Evolutionary conservation across 2,888 invertebrate species (phyloP).

Genomic region (Tenthredo livida): DNA sequence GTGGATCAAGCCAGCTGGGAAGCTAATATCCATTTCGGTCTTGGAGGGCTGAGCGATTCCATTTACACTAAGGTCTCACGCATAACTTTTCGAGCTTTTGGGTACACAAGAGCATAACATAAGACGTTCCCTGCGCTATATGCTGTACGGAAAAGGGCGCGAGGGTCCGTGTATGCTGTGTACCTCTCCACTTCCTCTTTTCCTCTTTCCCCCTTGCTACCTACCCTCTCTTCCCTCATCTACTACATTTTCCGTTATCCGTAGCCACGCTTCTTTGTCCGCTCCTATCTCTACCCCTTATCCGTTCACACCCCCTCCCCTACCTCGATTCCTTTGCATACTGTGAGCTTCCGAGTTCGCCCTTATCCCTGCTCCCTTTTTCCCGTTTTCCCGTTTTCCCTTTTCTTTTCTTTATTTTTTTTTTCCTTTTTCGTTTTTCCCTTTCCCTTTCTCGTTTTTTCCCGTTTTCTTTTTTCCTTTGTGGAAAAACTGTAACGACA

Average conservation of each 20-base stretch:
- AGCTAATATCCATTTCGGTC: conserved; percentile 59
- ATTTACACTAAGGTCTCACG: conserved; percentile 55
- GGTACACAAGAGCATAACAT: conserved; percentile 6
- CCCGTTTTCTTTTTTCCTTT: not conserved
- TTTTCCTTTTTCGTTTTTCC: not conserved
- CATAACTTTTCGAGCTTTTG: not conserved
- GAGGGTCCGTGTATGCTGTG: conserved; percentile 28
- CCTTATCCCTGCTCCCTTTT: conserved; percentile 31
- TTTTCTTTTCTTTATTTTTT: not conserved
- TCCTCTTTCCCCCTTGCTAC: conserved; percentile 11
- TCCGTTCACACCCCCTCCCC: conserved; percentile 43
- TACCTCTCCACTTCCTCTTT: not conserved
- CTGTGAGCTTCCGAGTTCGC: conserved; percentile 25
- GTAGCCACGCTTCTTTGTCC: conserved; percentile 45
- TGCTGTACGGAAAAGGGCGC: not conserved
- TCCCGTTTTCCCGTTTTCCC: not conserved
- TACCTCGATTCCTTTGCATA: conserved; percentile 23
- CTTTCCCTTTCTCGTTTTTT: too few species aligned
- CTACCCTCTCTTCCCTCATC: not conserved
- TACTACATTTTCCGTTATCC: conserved; percentile 50
- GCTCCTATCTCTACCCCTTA: conserved; percentile 53
- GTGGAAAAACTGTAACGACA: conserved; percentile 36
- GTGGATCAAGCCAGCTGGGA: not conserved
- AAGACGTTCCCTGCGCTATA: not conserved
- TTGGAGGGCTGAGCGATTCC: conserved; percentile 56